These are phyloP conservation scores for Tetramorium simillimum DNA, from an alignment of 1,140 invertebrate species.

Conservation along the genomic window DNA sequence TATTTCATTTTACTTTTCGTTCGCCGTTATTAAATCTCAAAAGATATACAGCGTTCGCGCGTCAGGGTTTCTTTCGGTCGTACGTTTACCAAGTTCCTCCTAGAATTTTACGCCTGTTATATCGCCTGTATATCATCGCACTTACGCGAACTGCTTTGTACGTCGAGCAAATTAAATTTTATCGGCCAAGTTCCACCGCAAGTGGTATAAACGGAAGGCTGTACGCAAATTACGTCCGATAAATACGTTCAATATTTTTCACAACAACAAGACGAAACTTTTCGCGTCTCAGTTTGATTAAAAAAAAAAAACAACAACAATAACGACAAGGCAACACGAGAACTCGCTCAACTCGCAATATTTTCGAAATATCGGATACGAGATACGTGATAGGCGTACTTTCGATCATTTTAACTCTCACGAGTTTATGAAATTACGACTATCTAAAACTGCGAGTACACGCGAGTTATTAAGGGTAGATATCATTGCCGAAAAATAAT, in stretches of 20 bases:
- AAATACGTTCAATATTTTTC: slow-evolving; percentile 57
- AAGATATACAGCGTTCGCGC: not conserved
- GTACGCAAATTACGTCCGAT: slow-evolving; percentile 55
- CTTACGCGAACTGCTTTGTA: slow-evolving; percentile 34
- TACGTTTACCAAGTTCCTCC: slow-evolving; percentile 19
- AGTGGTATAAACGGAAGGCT: slow-evolving; percentile 15
- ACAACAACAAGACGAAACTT: not conserved
- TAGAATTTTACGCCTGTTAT: slow-evolving; percentile 31
- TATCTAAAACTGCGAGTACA: not conserved
- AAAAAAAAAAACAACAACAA: not conserved
- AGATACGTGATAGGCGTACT: not conserved
- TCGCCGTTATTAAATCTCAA: slow-evolving; percentile 13
- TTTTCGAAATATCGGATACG: not conserved
- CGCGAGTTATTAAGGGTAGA: not conserved
- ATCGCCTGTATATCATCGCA: slow-evolving; percentile 19
- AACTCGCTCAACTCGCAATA: not conserved
- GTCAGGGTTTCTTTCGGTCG: not conserved
- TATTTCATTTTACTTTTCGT: not conserved
- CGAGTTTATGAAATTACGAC: not conserved
- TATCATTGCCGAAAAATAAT: slow-evolving; percentile 31
- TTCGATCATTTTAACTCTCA: not conserved
- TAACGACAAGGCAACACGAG: not conserved
- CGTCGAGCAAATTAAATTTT: slow-evolving; percentile 71
- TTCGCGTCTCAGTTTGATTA: not conserved
- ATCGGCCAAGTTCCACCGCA: slow-evolving; percentile 59